Conservation (phyloP, 1,140 invertebrate genomes). For the Halesus radiatus region DNA sequence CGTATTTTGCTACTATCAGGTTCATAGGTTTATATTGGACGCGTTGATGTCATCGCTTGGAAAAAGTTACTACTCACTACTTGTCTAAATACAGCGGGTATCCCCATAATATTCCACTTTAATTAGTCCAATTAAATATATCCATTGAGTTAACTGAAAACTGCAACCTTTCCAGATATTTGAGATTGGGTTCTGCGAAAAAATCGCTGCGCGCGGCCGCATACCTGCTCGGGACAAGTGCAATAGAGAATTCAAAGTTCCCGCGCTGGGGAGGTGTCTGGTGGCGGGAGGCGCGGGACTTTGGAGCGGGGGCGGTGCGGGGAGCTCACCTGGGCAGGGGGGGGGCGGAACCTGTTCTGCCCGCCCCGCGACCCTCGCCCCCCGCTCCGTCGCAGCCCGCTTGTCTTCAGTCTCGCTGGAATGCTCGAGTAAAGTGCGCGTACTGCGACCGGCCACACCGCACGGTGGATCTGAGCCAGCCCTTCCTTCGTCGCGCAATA, state of each 20-base stretch:
- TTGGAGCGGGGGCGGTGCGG: not conserved
- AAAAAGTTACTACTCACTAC: not conserved
- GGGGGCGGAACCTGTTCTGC: conserved; percentile 38
- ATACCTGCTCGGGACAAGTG: conserved; percentile 51
- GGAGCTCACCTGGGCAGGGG: conserved; percentile 1
- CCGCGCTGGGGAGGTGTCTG: conserved; percentile 43
- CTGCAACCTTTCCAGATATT: conserved; percentile 49
- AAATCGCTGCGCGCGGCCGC: conserved; percentile 48
- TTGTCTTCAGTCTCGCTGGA: conserved; percentile 51
- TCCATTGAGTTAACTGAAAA: conserved; percentile 34
- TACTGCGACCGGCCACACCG: conserved; percentile 5
- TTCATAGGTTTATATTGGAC: not conserved
- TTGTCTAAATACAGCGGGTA: conserved; percentile 3
- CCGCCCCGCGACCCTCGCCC: conserved; percentile 17
- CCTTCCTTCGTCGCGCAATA: conserved; percentile 5
- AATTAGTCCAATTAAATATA: conserved; percentile 43
- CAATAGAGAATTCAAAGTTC: conserved; percentile 50
- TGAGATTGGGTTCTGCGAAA: conserved; percentile 52
- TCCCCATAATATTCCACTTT: conserved; percentile 30
- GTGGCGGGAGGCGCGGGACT: not conserved
- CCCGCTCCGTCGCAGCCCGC: not conserved
- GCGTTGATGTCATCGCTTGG: conserved; percentile 8
- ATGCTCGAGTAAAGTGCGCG: conserved; percentile 47
- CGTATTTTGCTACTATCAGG: no score
- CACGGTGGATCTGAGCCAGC: conserved; percentile 27